These are phyloP conservation scores for Caenorhabditis doughertyi DNA, from an alignment of 2,888 invertebrate species.

Conservation along the genomic window DNA sequence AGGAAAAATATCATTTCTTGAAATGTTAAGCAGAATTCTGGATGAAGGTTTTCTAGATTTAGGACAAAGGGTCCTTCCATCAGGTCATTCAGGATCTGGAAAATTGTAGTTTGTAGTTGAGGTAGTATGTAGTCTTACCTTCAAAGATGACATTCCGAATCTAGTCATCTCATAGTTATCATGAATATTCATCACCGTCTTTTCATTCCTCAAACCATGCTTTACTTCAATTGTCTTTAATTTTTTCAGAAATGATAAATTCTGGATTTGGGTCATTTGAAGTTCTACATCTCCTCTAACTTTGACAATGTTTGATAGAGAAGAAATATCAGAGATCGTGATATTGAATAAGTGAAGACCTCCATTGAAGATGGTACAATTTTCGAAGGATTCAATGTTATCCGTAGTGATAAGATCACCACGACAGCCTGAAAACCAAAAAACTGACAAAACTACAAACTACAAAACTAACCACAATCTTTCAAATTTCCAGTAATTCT, in stretches of 20 bases:
- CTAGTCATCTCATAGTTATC: background rate
- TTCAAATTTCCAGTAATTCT: background rate
- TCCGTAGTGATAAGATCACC: background rate
- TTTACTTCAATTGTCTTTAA: background rate
- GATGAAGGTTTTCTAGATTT: slow-evolving; percentile 5
- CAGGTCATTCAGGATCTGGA: background rate
- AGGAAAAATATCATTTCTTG: background rate
- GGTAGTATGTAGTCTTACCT: too few relatives aligned
- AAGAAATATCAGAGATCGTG: background rate
- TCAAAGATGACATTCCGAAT: too few relatives aligned
- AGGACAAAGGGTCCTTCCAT: background rate
- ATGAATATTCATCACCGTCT: background rate
- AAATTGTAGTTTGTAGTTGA: too few relatives aligned
- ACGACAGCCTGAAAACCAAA: background rate
- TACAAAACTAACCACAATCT: background rate
- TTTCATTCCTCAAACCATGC: too few relatives aligned
- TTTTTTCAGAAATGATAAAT: background rate
- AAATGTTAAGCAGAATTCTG: background rate
- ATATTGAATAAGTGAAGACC: background rate
- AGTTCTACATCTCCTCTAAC: background rate
- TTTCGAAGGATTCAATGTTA: background rate
- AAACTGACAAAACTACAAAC: background rate
- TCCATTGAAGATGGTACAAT: background rate
- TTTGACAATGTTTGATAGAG: background rate
- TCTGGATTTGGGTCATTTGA: background rate